Conservation (phyloP, 2,113 vertebrate genomes). For the Penelope pileata region DNA sequence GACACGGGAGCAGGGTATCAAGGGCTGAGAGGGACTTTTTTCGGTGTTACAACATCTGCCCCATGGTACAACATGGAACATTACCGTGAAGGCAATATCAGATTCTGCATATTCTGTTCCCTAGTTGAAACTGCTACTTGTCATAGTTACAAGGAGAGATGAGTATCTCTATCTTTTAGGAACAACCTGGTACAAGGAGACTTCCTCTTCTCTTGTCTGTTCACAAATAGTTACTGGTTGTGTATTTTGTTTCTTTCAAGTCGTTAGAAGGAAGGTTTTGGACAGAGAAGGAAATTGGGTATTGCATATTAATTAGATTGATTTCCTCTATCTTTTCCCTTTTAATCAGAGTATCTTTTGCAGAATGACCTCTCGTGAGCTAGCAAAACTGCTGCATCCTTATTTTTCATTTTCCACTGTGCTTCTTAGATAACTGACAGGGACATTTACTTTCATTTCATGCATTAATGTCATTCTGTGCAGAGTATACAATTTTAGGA, state of each 20-base stretch:
- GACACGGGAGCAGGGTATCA: accelerated
- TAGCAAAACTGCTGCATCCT: not conserved
- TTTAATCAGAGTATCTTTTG: not conserved
- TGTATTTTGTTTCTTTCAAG: not conserved
- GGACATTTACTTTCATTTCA: not conserved
- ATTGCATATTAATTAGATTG: not conserved
- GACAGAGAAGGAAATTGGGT: not conserved
- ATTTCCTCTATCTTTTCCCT: not conserved
- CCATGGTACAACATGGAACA: not conserved
- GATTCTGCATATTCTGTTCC: not conserved
- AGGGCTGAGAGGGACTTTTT: not conserved
- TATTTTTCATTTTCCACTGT: not conserved
- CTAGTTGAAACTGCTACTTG: not conserved
- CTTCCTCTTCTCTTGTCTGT: not conserved
- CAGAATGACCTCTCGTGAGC: not conserved
- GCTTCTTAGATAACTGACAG: not conserved
- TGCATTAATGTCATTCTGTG: not conserved
- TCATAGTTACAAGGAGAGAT: not conserved
- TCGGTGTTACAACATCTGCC: not conserved
- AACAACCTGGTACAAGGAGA: not conserved
- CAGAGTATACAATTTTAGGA: not conserved
- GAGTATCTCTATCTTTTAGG: not conserved
- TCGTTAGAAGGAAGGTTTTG: not conserved
- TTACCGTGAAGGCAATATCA: not conserved
- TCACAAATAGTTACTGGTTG: not conserved